Evolutionary conservation across 2,888 invertebrate species (phyloP).

Genomic region (Pheosia gnoma): DNA sequence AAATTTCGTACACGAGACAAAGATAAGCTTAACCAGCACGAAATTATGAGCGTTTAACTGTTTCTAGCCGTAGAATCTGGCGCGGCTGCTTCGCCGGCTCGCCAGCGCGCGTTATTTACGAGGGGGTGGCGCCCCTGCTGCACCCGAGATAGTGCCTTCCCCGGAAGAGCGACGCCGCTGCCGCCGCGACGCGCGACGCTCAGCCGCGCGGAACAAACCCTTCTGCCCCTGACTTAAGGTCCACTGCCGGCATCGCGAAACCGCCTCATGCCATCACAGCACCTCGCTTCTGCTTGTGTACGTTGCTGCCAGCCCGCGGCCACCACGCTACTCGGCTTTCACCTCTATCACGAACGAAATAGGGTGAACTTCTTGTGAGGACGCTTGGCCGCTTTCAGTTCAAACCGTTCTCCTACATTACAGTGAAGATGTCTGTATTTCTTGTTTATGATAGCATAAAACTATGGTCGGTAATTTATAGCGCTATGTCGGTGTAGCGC

Average conservation of each 20-base stretch:
- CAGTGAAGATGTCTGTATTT: conserved; percentile 75
- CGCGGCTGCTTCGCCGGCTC: conserved; percentile 83
- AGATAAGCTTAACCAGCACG: conserved; percentile 84
- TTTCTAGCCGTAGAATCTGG: conserved; percentile 84
- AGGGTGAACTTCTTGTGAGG: conserved; percentile 55
- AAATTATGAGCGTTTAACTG: conserved; percentile 85
- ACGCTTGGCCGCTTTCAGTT: conserved; percentile 54
- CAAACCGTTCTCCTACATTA: conserved; percentile 62
- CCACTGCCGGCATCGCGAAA: conserved; percentile 31
- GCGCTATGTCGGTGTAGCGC: conserved; percentile 58
- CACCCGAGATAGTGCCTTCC: conserved; percentile 81
- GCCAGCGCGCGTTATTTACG: conserved; percentile 84
- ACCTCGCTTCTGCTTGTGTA: conserved; percentile 74
- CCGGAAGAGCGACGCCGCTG: conserved; percentile 75
- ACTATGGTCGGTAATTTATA: conserved; percentile 72
- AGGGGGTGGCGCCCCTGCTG: conserved; percentile 73
- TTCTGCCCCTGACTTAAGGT: conserved; percentile 45
- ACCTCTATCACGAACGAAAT: conserved; percentile 66
- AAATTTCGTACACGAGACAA: conserved; percentile 83
- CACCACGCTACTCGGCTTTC: conserved; percentile 61
- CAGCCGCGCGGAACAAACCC: conserved; percentile 44
- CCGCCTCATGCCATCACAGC: conserved; percentile 52
- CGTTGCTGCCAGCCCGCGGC: conserved; percentile 73
- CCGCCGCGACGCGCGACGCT: conserved; percentile 44
- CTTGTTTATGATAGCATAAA: conserved; percentile 76